phyloP scores from a whole-genome alignment of 2,113 vertebrate species.

The Rostratula benghalensis region DNA sequence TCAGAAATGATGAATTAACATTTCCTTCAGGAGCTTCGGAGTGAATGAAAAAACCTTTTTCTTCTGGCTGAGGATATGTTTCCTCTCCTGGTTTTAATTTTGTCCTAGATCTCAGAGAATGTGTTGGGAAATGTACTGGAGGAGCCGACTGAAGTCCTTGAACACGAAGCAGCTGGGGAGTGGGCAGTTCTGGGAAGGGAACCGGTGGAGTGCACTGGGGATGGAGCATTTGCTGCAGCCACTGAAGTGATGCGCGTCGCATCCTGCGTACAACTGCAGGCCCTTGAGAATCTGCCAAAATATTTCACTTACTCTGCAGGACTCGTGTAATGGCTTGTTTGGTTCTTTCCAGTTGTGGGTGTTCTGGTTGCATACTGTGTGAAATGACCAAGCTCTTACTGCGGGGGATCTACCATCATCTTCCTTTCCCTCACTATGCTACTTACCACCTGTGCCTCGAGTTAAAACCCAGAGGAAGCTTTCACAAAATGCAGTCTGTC shows the following conservation, averaged over 20 bases:
- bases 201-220: neutral
- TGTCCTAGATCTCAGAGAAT: neutral
- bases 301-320: neutral
- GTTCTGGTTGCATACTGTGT: neutral
- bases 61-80: neutral
- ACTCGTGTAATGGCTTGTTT: neutral
- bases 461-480: neutral
- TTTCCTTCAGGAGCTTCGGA: neutral
- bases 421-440: neutral
- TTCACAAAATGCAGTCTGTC: neutral
- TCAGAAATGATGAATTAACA: neutral
- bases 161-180: neutral
- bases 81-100: neutral
- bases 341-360: neutral
- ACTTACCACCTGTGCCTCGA: neutral
- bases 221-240: constrained; percentile 5
- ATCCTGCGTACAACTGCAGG: neutral
- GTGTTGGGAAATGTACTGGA: neutral
- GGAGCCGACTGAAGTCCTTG: neutral
- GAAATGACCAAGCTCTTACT: neutral
- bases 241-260: neutral
- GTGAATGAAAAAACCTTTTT: neutral
- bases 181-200: neutral
- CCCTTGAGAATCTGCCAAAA: neutral
- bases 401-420: neutral